Conservation (phyloP, 2,113 vertebrate genomes). For the Proteles cristata region DNA sequence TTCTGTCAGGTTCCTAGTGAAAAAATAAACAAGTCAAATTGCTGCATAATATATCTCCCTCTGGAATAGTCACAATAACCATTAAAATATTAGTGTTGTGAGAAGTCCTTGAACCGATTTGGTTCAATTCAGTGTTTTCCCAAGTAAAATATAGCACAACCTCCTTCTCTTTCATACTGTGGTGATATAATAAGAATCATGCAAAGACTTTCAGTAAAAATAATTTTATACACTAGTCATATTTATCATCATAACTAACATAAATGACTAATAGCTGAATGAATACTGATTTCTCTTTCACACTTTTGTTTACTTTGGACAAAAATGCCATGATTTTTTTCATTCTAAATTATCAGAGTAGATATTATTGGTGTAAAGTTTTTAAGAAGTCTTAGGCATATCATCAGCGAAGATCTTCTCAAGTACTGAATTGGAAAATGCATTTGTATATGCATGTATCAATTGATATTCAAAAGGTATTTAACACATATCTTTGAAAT, state of each 20-base stretch:
- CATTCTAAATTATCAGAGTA: neutral
- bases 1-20: neutral
- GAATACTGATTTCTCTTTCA: neutral
- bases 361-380: neutral
- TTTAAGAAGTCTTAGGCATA: neutral
- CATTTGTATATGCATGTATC: neutral
- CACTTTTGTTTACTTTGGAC: neutral
- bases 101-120: neutral
- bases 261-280: neutral
- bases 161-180: neutral
- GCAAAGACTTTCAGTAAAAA: neutral
- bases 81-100: neutral
- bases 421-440: neutral
- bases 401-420: neutral
- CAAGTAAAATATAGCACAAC: neutral
- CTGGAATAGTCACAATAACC: neutral
- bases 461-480: neutral
- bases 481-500: neutral
- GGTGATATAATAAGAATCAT: neutral
- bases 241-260: neutral
- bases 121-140: neutral
- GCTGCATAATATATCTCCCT: neutral
- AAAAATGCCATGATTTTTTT: neutral
- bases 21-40: neutral
- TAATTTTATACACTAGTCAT: neutral